Evolutionary conservation across 2,888 invertebrate species (phyloP), one percentile per base, ranked within the genome.

Genomic region (Empis livida): DNA sequence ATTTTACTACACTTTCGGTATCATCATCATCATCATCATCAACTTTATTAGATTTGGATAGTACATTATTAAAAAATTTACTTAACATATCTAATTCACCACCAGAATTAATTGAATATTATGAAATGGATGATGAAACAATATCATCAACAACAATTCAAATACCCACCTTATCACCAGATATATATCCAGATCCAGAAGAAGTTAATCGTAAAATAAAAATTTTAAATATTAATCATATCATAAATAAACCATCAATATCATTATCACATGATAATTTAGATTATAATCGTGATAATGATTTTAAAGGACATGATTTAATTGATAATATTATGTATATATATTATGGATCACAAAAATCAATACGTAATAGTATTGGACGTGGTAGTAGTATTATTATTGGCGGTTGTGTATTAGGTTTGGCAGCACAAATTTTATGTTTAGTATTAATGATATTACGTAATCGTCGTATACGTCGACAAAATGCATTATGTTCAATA

Each of bases 291-390:
- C 42, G 48, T 17, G 49, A 49, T 43, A 46, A 44, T 37, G 81
- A 82, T 60, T 66, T 82, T 5, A 76, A 77, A 54, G 81, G 81
- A 53, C 80, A 81, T 56, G 80, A 82, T 56, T 76, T 80, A 38
- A 84, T 84, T 45, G 82, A 83, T 58, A 82, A 81, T 58, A 77
- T 83, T 42, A 81, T 82, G 61, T 83, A 82, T 59, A 73, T 82
- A 37, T 82, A 83, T 56, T 82, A 81, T 71, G 77, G 71, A 61
- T 76, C 66, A 61, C 75, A 61, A 64, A 72, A 53, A 60, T 71
- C 55, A 59, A 37, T 52, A 15, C 73, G 56, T 62, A 75, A 63
- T 75, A 73, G 67, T 75, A 62, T 64, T 69, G 74, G 78, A 2
- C 62, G 65, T 14, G 74, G 78, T 3, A 62, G 65, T 15, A 69